Evolutionary conservation across 1,140 invertebrate species (phyloP), one percentile per base, ranked within the genome.

Genomic region (Danaus plexippus): DNA sequence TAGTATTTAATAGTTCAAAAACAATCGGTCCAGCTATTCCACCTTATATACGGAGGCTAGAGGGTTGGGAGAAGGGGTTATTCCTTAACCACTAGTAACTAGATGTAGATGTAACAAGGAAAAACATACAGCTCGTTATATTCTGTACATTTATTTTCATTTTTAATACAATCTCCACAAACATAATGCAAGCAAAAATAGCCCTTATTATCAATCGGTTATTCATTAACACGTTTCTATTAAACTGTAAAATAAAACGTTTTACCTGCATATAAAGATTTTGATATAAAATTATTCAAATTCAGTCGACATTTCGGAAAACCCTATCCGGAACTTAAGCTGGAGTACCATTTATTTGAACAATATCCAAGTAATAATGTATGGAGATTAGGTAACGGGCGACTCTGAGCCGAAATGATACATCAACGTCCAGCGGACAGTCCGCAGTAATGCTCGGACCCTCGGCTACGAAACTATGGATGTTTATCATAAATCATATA

Each of bases 311-410:
- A 32, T 32, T 32, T 32, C 7, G 43, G 10, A 50, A 51, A 63
- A 59, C 54, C 49, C 55, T 57, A 57, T 46, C 50, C 63, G 71
- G 71, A 80, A 80, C 72, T 78, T 75, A 82, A 80, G 77, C 76
- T 71, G 64, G 69, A 78, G 78, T 74, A 83, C 69, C 82, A 85
- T 85, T 85, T 85, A 76, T 85, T 85, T 82, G 80, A 75, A 78
- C 82, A 83, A 80, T 81, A 82, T 75, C 77, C 82, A 73, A 67
- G 73, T 67, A 75, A 74, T 83, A 85, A 85, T 85, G 77, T 85
- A 85, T 85, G 82, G 82, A 85, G 82, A 85, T 85, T 85, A 85
- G 82, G 81, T 69, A 67, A 73, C 65, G 75, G 82, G 82, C 76
- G 80, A 74, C 75, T 64, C 64, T 85, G 82, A 85, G 79, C 82